A percentile compares a stretch with the other conserved stretches of the same genome.
Conservation (phyloP, 2,888 invertebrate genomes). For the Stegophylla sp. region DNA sequence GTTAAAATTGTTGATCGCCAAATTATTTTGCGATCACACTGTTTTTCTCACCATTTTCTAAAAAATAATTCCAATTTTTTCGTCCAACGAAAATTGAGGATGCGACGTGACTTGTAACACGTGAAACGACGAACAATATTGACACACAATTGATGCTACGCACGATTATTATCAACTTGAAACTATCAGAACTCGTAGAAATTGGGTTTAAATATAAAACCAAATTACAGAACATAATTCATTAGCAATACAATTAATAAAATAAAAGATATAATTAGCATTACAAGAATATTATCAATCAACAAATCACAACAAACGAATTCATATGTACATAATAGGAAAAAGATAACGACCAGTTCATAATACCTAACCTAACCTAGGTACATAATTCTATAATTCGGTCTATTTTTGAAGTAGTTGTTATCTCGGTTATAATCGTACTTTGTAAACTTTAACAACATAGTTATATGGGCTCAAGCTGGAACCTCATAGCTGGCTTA, state of each 20-base stretch:
- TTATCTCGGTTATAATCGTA: not conserved
- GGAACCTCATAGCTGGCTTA: not conserved
- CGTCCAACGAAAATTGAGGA: not conserved
- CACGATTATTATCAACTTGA: not conserved
- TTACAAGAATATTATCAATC: not conserved
- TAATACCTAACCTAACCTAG: not conserved
- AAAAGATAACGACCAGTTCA: not conserved
- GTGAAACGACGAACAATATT: too few species aligned
- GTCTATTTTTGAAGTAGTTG: not conserved
- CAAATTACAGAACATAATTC: not conserved
- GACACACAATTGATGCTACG: not conserved
- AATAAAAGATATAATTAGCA: not conserved
- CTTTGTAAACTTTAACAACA: not conserved
- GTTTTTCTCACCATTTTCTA: constrained; percentile 4
- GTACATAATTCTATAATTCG: not conserved
- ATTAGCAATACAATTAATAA: not conserved
- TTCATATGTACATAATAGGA: not conserved
- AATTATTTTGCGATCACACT: constrained; percentile 1
- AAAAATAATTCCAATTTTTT: not conserved
- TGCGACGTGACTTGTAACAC: not conserved
- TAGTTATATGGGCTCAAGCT: not conserved
- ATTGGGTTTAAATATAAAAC: too few species aligned
- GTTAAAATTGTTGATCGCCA: not conserved
- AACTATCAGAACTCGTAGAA: not conserved
- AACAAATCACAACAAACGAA: not conserved